Evolutionary conservation across 1,140 invertebrate species (phyloP).

Genomic region (Elysia chlorotica): DNA sequence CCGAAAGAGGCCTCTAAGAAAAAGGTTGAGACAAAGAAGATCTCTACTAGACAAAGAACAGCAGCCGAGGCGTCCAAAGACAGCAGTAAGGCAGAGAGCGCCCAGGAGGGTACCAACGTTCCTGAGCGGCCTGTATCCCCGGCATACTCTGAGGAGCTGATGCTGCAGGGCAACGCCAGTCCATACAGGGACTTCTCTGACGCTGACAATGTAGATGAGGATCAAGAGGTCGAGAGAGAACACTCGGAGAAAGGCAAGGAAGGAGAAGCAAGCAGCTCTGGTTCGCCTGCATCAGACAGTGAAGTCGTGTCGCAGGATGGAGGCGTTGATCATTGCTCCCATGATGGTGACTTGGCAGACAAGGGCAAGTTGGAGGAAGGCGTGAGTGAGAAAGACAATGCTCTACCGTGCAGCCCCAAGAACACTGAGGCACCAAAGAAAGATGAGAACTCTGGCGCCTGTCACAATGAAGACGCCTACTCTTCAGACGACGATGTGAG

Average conservation of each 20-base stretch:
- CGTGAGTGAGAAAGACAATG: too few species aligned
- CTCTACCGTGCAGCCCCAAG: too few species aligned
- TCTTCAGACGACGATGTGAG: slow-evolving; percentile 31
- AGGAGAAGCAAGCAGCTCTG: slow-evolving; percentile 2
- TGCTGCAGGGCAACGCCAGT: slow-evolving; percentile 27
- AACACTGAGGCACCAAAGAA: slow-evolving; percentile 16
- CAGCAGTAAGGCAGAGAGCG: too few species aligned
- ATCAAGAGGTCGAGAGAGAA: slow-evolving; percentile 10
- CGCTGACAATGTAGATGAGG: slow-evolving; percentile 21
- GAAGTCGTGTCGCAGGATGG: too few species aligned
- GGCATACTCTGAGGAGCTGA: slow-evolving; percentile 22
- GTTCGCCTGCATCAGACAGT: slow-evolving; percentile 10
- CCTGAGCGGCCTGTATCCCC: slow-evolving; percentile 18
- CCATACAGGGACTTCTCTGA: slow-evolving; percentile 30
- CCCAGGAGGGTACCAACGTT: too few species aligned
- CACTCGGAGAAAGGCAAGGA: slow-evolving; percentile 7
- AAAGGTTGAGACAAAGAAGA: too few species aligned
- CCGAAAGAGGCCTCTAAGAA: too few species aligned
- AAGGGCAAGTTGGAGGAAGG: neutral
- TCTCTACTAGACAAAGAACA: too few species aligned
- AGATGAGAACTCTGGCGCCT: slow-evolving; percentile 18
- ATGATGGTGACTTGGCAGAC: neutral
- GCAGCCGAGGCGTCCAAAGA: too few species aligned
- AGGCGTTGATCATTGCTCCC: too few species aligned
- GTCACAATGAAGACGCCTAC: slow-evolving; percentile 12